phyloP scores from a whole-genome alignment of 2,797 vertebrate species.

The Miichthys miiuy region DNA sequence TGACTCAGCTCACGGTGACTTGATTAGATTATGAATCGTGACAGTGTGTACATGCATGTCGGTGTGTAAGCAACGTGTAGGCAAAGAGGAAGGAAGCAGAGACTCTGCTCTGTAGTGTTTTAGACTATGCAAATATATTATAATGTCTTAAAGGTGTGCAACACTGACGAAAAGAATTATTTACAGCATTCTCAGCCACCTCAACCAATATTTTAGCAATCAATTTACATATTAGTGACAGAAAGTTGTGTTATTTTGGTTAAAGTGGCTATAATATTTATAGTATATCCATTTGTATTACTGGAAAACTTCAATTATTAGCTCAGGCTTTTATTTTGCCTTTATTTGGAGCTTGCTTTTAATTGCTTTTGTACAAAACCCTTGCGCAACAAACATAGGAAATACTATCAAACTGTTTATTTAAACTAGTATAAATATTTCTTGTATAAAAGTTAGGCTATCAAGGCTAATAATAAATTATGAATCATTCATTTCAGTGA shows the following conservation, averaged over 20 bases:
- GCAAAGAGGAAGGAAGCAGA: not conserved
- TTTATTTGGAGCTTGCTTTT: too few relatives aligned
- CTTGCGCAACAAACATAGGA: too few relatives aligned
- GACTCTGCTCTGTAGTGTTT: not conserved
- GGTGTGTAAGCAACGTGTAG: slow-evolving; percentile 25
- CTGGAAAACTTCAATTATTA: too few relatives aligned
- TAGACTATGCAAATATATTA: slow-evolving; percentile 6
- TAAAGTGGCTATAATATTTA: not conserved
- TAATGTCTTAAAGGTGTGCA: not conserved
- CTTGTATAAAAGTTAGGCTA: too few relatives aligned
- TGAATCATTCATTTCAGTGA: too few relatives aligned
- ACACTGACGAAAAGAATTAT: not conserved
- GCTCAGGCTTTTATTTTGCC: too few relatives aligned
- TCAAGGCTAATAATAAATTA: too few relatives aligned
- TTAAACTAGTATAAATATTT: too few relatives aligned
- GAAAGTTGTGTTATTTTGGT: not conserved
- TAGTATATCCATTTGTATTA: too few relatives aligned
- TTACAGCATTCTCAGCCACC: not conserved
- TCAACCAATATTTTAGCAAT: not conserved
- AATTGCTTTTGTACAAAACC: too few relatives aligned
- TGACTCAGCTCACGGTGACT: slow-evolving; percentile 58
- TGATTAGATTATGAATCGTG: slow-evolving; percentile 58
- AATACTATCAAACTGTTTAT: too few relatives aligned
- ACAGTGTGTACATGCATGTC: slow-evolving; percentile 37
- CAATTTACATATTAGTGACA: not conserved